Evolutionary conservation across 2,888 invertebrate species (phyloP).

Genomic region (Alloscopus bannaensis): DNA sequence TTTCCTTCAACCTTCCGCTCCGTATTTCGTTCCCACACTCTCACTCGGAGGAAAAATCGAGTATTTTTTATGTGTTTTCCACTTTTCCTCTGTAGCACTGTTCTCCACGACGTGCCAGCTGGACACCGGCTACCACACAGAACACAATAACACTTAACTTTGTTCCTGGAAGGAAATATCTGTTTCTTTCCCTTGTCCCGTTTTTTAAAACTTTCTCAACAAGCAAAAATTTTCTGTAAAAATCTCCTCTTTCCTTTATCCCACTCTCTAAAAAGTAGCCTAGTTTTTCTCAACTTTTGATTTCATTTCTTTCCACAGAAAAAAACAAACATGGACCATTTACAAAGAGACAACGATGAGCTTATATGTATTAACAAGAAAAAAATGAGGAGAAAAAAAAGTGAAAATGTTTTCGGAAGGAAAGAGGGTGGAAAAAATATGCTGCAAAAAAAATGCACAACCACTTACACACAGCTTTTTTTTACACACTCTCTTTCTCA

Average conservation of each 20-base stretch:
- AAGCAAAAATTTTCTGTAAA: background rate
- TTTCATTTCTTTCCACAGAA: conserved; percentile 1
- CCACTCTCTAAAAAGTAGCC: conserved; percentile 2
- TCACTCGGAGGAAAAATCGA: background rate
- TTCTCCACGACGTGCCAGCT: conserved; percentile 29
- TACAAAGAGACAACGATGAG: background rate
- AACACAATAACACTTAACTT: background rate
- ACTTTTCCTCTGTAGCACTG: background rate
- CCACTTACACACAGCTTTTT: background rate
- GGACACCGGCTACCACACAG: conserved; percentile 44
- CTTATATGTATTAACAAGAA: too few relatives aligned
- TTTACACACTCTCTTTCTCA: conserved; percentile 5
- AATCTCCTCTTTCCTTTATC: conserved; percentile 3
- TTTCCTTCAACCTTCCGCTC: background rate
- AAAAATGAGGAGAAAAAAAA: too few relatives aligned
- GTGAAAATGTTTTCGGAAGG: background rate
- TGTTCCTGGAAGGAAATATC: background rate
- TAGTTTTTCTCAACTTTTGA: conserved; percentile 2
- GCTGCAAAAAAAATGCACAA: background rate
- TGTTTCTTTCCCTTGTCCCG: too few relatives aligned
- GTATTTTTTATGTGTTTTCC: background rate
- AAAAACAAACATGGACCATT: background rate
- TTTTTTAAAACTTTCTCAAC: background rate
- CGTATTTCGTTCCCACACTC: background rate
- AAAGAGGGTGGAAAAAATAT: conserved; percentile 1